These are phyloP conservation scores for Luperina testacea DNA, from an alignment of 2,888 invertebrate species.

Conservation along the genomic window DNA sequence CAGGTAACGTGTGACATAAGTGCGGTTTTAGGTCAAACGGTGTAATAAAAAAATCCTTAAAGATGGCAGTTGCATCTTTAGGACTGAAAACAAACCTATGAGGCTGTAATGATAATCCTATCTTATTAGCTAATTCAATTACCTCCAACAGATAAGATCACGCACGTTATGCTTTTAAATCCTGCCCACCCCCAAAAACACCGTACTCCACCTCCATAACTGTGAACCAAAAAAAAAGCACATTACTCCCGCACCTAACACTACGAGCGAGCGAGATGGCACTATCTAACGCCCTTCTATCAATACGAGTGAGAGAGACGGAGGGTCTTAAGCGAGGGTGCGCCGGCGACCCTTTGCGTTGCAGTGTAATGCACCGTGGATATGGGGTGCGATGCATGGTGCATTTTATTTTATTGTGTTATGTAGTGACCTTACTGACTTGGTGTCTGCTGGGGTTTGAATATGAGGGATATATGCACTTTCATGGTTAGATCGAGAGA, in stretches of 20 bases:
- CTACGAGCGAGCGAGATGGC: conserved; percentile 23
- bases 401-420: conserved; percentile 56
- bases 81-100: neutral
- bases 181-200: conserved; percentile 25
- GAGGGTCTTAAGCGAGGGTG: conserved; percentile 63
- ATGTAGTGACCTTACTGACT: conserved; percentile 37
- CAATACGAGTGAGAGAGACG: conserved; percentile 46
- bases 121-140: conserved; percentile 16
- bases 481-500: neutral
- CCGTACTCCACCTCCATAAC: conserved; percentile 32
- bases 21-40: too few species aligned
- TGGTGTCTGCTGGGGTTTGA: conserved; percentile 1
- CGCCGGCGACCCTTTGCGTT: conserved; percentile 70
- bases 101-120: neutral
- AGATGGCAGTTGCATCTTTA: neutral
- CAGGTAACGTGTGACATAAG: too few species aligned
- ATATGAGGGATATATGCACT: neutral
- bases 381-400: conserved; percentile 61
- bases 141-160: conserved; percentile 19
- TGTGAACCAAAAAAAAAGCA: conserved; percentile 41
- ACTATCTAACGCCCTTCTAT: neutral
- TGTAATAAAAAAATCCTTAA: neutral
- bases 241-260: conserved; percentile 43
- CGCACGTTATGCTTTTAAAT: neutral
- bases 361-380: conserved; percentile 65